These are phyloP conservation scores for Phymatocera aterrima DNA, from an alignment of 2,888 invertebrate species.

Conservation along the genomic window DNA sequence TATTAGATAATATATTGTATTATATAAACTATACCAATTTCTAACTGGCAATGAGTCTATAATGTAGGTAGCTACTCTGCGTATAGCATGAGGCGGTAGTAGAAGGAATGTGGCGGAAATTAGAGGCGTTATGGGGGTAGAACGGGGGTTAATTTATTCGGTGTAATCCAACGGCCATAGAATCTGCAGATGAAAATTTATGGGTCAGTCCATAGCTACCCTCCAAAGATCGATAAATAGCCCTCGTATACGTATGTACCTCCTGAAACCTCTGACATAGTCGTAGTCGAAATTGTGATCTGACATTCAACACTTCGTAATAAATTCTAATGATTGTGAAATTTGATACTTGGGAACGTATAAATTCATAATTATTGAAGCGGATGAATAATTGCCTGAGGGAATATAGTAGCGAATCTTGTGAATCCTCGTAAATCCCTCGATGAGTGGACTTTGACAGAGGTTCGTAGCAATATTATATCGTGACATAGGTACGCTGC, in stretches of 20 bases:
- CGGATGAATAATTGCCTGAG: too few species aligned
- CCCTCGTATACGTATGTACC: background rate
- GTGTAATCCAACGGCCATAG: conserved; percentile 45
- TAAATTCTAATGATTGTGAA: too few species aligned
- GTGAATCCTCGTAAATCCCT: too few species aligned
- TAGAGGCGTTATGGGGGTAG: conserved; percentile 5
- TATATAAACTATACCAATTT: conserved; percentile 17
- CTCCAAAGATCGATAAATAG: conserved; percentile 34
- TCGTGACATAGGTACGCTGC: too few species aligned
- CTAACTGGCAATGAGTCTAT: background rate
- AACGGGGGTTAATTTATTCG: conserved; percentile 43
- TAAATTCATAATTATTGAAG: too few species aligned
- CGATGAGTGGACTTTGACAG: too few species aligned
- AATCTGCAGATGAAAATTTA: conserved; percentile 45
- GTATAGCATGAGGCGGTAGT: too few species aligned
- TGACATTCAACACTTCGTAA: background rate
- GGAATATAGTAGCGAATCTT: too few species aligned
- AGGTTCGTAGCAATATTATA: too few species aligned
- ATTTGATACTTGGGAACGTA: too few species aligned
- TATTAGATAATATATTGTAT: conserved; percentile 15
- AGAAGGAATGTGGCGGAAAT: conserved; percentile 20
- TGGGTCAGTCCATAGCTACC: conserved; percentile 25
- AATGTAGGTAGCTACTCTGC: background rate
- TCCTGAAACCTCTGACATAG: background rate
- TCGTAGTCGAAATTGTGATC: background rate